Evolutionary conservation across 2,888 invertebrate species (phyloP).

Genomic region (Calameuta filiformis): DNA sequence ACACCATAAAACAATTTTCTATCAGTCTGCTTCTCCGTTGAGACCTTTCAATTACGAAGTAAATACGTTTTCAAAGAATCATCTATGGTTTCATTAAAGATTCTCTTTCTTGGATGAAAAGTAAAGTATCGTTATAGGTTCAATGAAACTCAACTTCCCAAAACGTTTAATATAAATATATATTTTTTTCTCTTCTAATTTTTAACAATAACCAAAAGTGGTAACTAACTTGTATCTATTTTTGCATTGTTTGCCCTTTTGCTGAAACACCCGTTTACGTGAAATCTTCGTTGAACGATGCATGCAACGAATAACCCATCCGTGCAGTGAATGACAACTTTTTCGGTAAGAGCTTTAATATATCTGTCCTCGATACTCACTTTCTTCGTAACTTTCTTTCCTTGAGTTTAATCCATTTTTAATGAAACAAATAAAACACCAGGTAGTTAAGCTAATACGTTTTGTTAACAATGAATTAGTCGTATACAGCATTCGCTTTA

Average conservation of each 20-base stretch:
- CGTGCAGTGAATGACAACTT: conserved; percentile 98
- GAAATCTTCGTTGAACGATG: conserved; percentile 54
- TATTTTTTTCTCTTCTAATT: conserved; percentile 28
- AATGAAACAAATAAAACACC: not conserved
- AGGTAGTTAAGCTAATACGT: not conserved
- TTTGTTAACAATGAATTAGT: not conserved
- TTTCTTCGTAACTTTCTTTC: conserved; percentile 8
- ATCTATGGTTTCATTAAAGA: not conserved
- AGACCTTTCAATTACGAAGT: not conserved
- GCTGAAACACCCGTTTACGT: conserved; percentile 46
- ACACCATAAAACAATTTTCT: not conserved
- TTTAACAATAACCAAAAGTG: not conserved
- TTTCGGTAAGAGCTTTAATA: conserved; percentile 87
- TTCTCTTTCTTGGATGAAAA: not conserved
- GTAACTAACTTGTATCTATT: conserved; percentile 42
- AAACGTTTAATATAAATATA: not conserved
- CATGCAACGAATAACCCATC: conserved; percentile 61
- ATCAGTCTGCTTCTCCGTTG: not conserved
- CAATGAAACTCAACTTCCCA: not conserved
- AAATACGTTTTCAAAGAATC: not conserved
- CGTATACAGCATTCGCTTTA: not conserved
- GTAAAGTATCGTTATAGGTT: not conserved
- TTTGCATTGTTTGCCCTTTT: conserved; percentile 47
- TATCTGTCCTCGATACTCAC: conserved; percentile 22
- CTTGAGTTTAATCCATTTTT: not conserved